Conservation (phyloP, 2,113 vertebrate genomes). For the Sapayoa aenigma region DNA sequence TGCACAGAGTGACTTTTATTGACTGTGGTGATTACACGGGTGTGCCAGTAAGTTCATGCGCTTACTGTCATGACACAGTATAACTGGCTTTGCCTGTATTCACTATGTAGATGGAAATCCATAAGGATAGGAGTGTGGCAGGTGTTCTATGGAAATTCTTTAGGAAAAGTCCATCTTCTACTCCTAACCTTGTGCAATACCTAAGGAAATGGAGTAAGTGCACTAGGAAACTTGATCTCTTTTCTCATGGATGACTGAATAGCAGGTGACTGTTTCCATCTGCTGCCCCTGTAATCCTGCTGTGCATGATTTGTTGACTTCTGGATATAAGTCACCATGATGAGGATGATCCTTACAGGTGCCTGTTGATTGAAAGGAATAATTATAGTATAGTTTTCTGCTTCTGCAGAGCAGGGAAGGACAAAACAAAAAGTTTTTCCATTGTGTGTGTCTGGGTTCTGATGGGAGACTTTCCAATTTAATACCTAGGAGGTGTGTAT, state of each 20-base stretch:
- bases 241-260: neutral
- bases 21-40: neutral
- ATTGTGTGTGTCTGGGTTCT: neutral
- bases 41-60: neutral
- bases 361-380: neutral
- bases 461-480: neutral
- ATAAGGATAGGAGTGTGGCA: neutral
- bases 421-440: neutral
- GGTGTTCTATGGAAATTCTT: neutral
- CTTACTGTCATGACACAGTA: neutral
- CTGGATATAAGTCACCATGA: neutral
- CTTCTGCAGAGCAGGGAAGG: neutral
- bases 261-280: neutral
- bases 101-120: neutral
- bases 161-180: neutral
- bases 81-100: neutral
- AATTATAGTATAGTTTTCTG: neutral
- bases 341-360: neutral
- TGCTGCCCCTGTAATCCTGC: neutral
- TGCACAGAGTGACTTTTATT: neutral
- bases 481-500: neutral
- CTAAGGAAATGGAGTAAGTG: neutral
- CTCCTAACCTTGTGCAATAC: neutral
- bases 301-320: neutral
- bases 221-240: neutral